A percentile compares a stretch with the other conserved stretches of the same genome.
phyloP scores from a whole-genome alignment of 1,140 invertebrate genomes.

The Drosophila novamexicana region DNA sequence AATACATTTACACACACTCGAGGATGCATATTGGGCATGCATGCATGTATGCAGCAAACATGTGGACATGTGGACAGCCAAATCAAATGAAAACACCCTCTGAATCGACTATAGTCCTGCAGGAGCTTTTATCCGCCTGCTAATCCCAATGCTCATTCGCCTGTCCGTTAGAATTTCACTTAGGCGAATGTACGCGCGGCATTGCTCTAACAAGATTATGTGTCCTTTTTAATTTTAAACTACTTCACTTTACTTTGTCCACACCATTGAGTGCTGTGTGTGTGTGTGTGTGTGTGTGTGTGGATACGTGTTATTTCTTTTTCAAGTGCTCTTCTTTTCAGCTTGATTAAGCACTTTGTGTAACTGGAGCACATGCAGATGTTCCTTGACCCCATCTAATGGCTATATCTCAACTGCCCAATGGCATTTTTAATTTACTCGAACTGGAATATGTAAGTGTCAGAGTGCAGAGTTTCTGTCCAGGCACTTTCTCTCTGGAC shows the following conservation, averaged over 20 bases:
- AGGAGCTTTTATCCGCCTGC: constrained; percentile 23
- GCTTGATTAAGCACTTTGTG: constrained; percentile 82
- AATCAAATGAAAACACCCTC: constrained; percentile 73
- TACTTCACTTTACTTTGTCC: constrained; percentile 77
- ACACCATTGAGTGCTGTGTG: constrained; percentile 53
- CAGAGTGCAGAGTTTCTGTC: constrained; percentile 4
- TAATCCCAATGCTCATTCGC: constrained; percentile 52
- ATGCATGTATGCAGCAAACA: constrained; percentile 8
- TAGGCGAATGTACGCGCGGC: constrained; percentile 47
- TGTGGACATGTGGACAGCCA: constrained; percentile 40
- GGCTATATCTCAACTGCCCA: constrained; percentile 34
- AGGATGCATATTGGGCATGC: too few species aligned
- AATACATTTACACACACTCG: constrained; percentile 2
- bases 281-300: constrained; percentile 22
- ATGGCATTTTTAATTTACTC: constrained; percentile 79
- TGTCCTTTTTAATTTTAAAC: constrained; percentile 82
- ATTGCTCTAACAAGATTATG: constrained; percentile 74
- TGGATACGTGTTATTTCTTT: constrained; percentile 40
- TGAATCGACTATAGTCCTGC: background rate
- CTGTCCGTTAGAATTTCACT: constrained; percentile 52
- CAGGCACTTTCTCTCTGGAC: background rate
- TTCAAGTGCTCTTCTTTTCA: constrained; percentile 78
- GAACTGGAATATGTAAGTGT: constrained; percentile 33
- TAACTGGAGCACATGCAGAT: constrained; percentile 79
- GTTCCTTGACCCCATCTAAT: constrained; percentile 35